phyloP scores from a whole-genome alignment of 2,888 invertebrate species.

The Tiliacea citrago region DNA sequence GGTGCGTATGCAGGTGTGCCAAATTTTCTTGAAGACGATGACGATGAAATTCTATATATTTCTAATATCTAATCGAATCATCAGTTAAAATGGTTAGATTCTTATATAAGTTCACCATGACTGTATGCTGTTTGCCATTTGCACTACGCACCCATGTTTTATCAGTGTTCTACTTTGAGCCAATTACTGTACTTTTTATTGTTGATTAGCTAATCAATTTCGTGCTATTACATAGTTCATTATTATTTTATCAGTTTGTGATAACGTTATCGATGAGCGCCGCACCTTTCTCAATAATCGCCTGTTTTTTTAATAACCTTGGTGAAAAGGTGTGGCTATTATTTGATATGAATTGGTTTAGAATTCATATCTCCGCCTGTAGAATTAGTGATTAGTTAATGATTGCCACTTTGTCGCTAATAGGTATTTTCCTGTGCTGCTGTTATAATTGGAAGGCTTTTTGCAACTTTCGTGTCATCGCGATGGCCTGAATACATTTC shows the following conservation, averaged over 20 bases:
- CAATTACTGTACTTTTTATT: conserved; percentile 38
- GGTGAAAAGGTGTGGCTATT: conserved; percentile 43
- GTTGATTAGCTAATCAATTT: conserved; percentile 56
- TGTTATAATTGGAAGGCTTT: conserved; percentile 12
- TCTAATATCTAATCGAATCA: conserved; percentile 27
- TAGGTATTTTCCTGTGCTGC: not conserved
- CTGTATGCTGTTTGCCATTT: conserved; percentile 2
- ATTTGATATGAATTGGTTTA: conserved; percentile 22
- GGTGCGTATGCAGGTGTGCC: not conserved
- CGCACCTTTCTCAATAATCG: conserved; percentile 58
- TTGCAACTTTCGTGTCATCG: conserved; percentile 3
- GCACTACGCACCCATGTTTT: conserved; percentile 27
- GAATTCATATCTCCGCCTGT: conserved; percentile 14
- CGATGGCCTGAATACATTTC: conserved; percentile 36
- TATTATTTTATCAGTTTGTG: conserved; percentile 33
- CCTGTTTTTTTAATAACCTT: conserved; percentile 48
- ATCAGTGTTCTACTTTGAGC: conserved; percentile 39
- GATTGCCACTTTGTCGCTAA: conserved; percentile 3
- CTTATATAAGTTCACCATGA: conserved; percentile 12
- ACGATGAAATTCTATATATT: conserved; percentile 16
- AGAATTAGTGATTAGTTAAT: conserved; percentile 3
- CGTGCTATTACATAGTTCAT: conserved; percentile 43
- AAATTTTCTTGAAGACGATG: conserved; percentile 17
- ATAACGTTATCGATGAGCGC: conserved; percentile 52
- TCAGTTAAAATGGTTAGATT: conserved; percentile 7